phyloP scores from a whole-genome alignment of 1,140 invertebrate species.

The Bemisia tabaci region DNA sequence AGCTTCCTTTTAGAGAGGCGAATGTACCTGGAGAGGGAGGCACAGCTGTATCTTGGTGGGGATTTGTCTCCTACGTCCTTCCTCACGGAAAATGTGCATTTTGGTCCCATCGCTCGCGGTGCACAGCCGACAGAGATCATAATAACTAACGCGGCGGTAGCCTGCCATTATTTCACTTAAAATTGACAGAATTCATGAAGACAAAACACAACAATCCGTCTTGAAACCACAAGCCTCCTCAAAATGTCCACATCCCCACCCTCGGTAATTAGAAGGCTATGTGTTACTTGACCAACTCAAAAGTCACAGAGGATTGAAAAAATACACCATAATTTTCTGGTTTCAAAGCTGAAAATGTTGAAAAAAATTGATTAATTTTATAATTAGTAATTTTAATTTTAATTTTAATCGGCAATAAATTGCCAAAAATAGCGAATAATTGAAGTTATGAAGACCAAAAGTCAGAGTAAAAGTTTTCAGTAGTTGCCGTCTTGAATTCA shows the following conservation, averaged over 20 bases:
- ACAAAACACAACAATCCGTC: slow-evolving; percentile 6
- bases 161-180: slow-evolving; percentile 36
- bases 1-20: neutral
- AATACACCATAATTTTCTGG: no score
- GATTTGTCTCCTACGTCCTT: slow-evolving; percentile 45
- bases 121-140: slow-evolving; percentile 52
- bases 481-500: neutral
- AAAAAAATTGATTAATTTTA: no score
- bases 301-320: no score
- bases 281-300: neutral
- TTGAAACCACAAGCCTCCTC: neutral
- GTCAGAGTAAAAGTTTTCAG: neutral
- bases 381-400: no score
- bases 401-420: no score
- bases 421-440: no score
- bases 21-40: slow-evolving; percentile 41
- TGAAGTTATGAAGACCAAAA: no score
- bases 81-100: slow-evolving; percentile 50
- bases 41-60: slow-evolving; percentile 47
- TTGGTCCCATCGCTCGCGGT: slow-evolving; percentile 47
- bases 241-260: neutral
- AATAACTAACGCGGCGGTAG: slow-evolving; percentile 50
- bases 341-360: no score
- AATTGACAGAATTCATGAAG: slow-evolving; percentile 6
- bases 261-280: neutral